Base-by-base conservation (phyloP, 1,140 invertebrate species). In the Harpegnathos saltator region DNA sequence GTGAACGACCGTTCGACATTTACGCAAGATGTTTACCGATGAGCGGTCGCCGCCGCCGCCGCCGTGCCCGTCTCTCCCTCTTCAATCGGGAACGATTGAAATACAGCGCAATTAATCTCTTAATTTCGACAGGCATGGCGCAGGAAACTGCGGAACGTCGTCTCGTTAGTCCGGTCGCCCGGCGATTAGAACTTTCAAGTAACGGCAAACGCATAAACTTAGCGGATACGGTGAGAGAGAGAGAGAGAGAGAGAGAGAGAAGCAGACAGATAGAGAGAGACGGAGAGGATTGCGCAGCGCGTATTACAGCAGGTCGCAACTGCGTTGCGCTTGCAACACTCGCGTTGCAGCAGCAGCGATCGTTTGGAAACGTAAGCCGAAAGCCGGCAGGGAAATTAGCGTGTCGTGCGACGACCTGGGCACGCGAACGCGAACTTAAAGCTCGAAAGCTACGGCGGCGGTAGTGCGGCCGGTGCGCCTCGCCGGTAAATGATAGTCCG, bases 171-270 rank as follows among this genome's bases (percentile, higher is more conserved):
- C 7, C 7, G 38, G 38, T 71, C 26, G 24, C 26, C 26, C 33
- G 2, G 29, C 33, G 11, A 3, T 1, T 9, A 29, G 52, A 65
- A 65, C 52, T 44, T 65, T 65, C 62, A 44, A 63, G 44, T 26
- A 38, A 62, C 63, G 33, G 66, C 44, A 65, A 33, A 77, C 26
- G 56, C 56, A 62, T 62, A 62, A 73, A 62, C 48, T n/a, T n/a
- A 33, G 5, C 29, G 5, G 29, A 33, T 1, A 33, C n/a, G n/a
- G n/a, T n/a, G 29, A 33, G 5, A 33, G 29, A 33, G 29, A 33
- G n/a, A 75, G 44, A 65, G 17, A 14, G 19, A 33, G 17, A 65
- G 12, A n/a, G n/a, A n/a, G n/a, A n/a, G n/a, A n/a, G n/a, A n/a
- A 33, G 5, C 29, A 33, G 29, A 33, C 1, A 33, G 29, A 33